A percentile compares a stretch with the other conserved stretches of the same genome.
These are phyloP conservation scores for Drosophila neocordata DNA, from an alignment of 1,140 invertebrate genomes.

Conservation along the genomic window DNA sequence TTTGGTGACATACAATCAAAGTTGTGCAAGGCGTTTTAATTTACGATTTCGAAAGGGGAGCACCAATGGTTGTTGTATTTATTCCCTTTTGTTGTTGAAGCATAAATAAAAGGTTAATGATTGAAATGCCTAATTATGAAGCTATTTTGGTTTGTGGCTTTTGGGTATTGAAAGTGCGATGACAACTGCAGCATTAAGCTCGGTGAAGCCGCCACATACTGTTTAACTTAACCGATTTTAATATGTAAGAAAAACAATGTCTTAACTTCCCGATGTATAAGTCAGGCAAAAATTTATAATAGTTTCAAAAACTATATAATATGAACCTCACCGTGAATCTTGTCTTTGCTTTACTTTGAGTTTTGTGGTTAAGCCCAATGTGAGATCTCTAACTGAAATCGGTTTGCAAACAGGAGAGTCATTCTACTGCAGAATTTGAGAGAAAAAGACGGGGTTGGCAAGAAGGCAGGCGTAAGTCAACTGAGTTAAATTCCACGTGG, in stretches of 20 bases:
- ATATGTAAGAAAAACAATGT: slow-evolving; percentile 17
- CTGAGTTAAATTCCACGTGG: too few relatives aligned
- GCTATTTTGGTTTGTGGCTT: slow-evolving; percentile 40
- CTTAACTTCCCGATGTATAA: slow-evolving; percentile 27
- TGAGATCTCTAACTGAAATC: slow-evolving; percentile 6
- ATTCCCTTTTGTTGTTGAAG: slow-evolving; percentile 13
- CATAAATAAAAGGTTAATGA: slow-evolving; percentile 33
- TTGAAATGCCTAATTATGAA: slow-evolving; percentile 71
- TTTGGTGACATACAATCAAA: slow-evolving; percentile 62
- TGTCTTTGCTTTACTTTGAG: too few relatives aligned
- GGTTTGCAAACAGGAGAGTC: too few relatives aligned
- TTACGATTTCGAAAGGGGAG: slow-evolving; percentile 61
- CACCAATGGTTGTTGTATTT: slow-evolving; percentile 29
- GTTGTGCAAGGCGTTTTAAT: slow-evolving; percentile 48
- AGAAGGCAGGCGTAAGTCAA: too few relatives aligned
- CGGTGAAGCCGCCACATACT: slow-evolving; percentile 66
- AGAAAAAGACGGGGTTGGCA: too few relatives aligned
- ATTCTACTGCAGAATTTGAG: too few relatives aligned
- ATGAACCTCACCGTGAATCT: too few relatives aligned
- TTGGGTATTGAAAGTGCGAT: slow-evolving; percentile 53
- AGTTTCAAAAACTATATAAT: too few relatives aligned
- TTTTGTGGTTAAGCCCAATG: slow-evolving; percentile 34
- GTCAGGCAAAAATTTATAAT: too few relatives aligned
- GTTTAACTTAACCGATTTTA: slow-evolving; percentile 42
- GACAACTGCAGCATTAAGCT: slow-evolving; percentile 34